Conservation (phyloP, 2,113 vertebrate genomes). For the Fregetta grallaria region DNA sequence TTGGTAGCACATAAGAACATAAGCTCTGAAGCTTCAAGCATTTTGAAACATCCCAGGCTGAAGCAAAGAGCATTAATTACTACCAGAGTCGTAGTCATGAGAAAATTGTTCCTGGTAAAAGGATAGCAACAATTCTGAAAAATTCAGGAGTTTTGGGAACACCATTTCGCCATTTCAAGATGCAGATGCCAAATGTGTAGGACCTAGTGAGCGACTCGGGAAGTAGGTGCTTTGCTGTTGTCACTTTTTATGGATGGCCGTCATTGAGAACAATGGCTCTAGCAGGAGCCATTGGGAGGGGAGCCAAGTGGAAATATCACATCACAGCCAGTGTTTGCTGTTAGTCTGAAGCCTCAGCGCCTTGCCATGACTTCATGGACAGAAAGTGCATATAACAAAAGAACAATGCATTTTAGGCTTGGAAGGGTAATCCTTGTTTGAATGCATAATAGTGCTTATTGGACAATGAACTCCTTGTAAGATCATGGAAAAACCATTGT, state of each 20-base stretch:
- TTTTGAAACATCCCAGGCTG: not conserved
- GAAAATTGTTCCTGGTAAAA: not conserved
- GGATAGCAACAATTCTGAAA: not conserved
- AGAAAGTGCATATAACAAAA: constrained; percentile 52
- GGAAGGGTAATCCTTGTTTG: constrained; percentile 47
- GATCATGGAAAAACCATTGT: constrained; percentile 54
- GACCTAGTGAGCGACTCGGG: not conserved
- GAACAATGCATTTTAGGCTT: constrained; percentile 42
- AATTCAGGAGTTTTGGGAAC: not conserved
- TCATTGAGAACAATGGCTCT: constrained; percentile 27
- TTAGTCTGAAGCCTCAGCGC: constrained; percentile 31
- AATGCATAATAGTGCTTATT: constrained; percentile 31
- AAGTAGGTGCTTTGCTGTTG: constrained; percentile 31
- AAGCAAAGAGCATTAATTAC: not conserved
- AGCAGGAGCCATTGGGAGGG: constrained; percentile 40
- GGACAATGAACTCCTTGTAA: constrained; percentile 52
- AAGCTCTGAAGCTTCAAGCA: not conserved
- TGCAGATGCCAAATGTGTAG: not conserved
- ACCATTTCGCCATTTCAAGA: not conserved
- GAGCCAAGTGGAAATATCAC: constrained; percentile 51
- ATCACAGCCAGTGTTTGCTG: constrained; percentile 53
- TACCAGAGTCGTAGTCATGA: not conserved
- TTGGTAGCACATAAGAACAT: not conserved
- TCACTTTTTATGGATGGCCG: not conserved
- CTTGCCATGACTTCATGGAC: constrained; percentile 65